Evolutionary conservation across 2,888 invertebrate species (phyloP).

Genomic region (Volucella inanis): DNA sequence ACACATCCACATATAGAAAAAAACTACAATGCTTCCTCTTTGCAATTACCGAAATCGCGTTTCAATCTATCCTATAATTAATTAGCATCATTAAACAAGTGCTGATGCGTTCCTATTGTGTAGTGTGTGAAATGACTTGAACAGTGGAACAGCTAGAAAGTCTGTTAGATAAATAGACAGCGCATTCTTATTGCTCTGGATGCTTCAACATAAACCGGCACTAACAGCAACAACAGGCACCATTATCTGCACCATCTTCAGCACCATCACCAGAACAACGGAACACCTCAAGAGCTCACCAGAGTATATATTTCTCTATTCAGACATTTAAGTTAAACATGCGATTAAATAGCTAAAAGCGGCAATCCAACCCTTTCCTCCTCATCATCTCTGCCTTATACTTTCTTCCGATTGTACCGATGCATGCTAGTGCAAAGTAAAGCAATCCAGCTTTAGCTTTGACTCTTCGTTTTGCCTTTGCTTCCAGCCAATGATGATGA

Average conservation of each 20-base stretch:
- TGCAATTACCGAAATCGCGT: slow-evolving; percentile 63
- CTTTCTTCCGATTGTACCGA: slow-evolving; percentile 48
- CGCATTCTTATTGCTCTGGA: slow-evolving; percentile 71
- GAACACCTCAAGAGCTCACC: slow-evolving; percentile 52
- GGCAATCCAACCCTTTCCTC: slow-evolving; percentile 36
- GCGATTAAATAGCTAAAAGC: slow-evolving; percentile 61
- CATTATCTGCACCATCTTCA: too few species aligned
- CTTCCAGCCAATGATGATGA: slow-evolving; percentile 50
- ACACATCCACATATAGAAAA: neutral
- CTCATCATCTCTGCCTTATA: slow-evolving; percentile 32
- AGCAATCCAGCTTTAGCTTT: neutral
- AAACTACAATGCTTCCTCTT: slow-evolving; percentile 4
- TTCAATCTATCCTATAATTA: slow-evolving; percentile 40
- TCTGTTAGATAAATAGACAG: slow-evolving; percentile 58
- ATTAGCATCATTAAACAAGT: slow-evolving; percentile 62
- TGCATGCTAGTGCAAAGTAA: slow-evolving; percentile 53
- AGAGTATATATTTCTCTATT: slow-evolving; percentile 41
- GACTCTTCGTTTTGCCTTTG: slow-evolving; percentile 66
- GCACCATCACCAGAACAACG: slow-evolving; percentile 51
- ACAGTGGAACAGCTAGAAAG: slow-evolving; percentile 72
- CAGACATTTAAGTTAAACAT: slow-evolving; percentile 65
- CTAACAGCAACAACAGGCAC: slow-evolving; percentile 25
- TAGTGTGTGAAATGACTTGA: slow-evolving; percentile 60
- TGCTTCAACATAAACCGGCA: slow-evolving; percentile 60
- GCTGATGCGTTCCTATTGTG: slow-evolving; percentile 43